A percentile compares a stretch with the other conserved stretches of the same genome.
Conservation (phyloP, 2,888 invertebrate genomes). For the Andrena hattorfiana region DNA sequence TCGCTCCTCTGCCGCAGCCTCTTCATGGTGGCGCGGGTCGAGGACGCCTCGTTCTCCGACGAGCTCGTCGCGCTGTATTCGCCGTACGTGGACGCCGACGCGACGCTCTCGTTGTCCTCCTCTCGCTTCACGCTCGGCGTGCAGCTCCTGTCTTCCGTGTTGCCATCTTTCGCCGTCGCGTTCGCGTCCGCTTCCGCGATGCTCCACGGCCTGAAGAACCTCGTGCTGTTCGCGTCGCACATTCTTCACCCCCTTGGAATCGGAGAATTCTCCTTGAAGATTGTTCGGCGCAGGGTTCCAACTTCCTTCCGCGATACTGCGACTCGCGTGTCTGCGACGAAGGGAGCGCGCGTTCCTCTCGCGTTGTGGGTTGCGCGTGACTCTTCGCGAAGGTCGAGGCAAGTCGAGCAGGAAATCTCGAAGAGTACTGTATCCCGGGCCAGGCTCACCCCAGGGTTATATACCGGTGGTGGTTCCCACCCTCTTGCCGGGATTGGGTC, state of each 20-base stretch:
- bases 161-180: background rate
- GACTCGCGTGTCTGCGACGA: background rate
- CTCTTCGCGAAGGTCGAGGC: background rate
- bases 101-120: slow-evolving; percentile 39
- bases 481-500: slow-evolving; percentile 76
- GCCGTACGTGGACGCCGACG: slow-evolving; percentile 23
- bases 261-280: background rate
- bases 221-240: slow-evolving; percentile 12
- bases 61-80: slow-evolving; percentile 16
- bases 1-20: slow-evolving; percentile 18
- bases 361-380: background rate
- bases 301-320: background rate
- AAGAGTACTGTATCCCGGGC: slow-evolving; percentile 15
- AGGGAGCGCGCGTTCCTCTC: background rate
- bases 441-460: slow-evolving; percentile 56
- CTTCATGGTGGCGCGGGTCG: background rate
- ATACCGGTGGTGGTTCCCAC: slow-evolving; percentile 68
- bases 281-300: background rate
- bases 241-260: background rate
- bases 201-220: slow-evolving; percentile 78
- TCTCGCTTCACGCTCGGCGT: slow-evolving; percentile 20
- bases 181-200: background rate
- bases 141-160: background rate
- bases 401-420: background rate
- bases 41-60: slow-evolving; percentile 12